Evolutionary conservation across 2,888 invertebrate species (phyloP), one percentile per base, ranked within the genome.

Genomic region (Hesperia comma): DNA sequence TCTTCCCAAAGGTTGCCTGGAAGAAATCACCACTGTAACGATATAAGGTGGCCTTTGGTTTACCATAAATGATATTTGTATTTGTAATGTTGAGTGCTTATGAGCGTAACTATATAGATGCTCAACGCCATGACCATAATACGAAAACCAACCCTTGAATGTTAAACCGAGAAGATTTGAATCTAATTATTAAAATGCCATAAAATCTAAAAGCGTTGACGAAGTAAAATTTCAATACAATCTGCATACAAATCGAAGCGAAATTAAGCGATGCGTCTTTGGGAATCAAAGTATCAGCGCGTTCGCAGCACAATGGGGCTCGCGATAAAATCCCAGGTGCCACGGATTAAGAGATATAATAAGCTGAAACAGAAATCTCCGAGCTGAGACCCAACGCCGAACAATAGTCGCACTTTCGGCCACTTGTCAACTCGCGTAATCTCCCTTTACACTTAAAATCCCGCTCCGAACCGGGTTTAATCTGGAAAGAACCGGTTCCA

Each of bases 391-490:
- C 75, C 75, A 76, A 72, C 77, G 75, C 74, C 68, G 74, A 77
- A 86, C 85, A 85, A 86, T 85, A 76, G 83, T 71, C 76, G 67
- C 71, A 74, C 74, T 73, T 71, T 71, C 70, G 72, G 75, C 75
- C 78, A 78, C 80, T 83, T 84, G 84, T 83, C 83, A 81, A 76
- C 77, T 78, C 71, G 70, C 69, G 77, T 85, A 84, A 86, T 86
- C 84, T 80, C 77, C 67, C 78, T 78, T 78, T 73, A 71, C 71
- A 68, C 70, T 70, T 62, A 70, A 67, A 79, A 78, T 78, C 75
- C 78, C 76, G 74, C 76, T 74, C 73, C 71, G 71, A 75, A 75
- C 73, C 70, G 68, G 55, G 71, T 71, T 70, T 72, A 72, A 72
- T 72, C 72, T 71, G 74, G 74, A 71, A 72, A 75, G 75, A 75